Conservation (phyloP, 1,140 invertebrate species). For the Orius insidiosus region DNA sequence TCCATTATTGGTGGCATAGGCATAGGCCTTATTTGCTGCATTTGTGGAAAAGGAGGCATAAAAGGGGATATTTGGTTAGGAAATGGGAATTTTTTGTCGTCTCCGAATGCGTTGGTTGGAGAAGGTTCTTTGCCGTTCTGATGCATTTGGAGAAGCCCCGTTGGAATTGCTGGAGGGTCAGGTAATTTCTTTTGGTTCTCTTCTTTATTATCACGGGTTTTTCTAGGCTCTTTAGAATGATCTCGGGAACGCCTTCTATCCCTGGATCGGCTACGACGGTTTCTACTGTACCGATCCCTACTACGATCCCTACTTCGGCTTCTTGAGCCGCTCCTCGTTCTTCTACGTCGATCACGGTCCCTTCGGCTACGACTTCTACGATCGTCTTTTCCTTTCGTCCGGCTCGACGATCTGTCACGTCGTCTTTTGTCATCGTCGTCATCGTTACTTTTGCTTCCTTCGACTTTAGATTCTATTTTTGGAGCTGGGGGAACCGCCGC, state of each 20-base stretch:
- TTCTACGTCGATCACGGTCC: slow-evolving; percentile 18
- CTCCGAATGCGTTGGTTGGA: neutral
- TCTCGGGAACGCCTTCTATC: slow-evolving; percentile 17
- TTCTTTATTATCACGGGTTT: neutral
- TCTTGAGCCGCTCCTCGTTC: slow-evolving; percentile 4
- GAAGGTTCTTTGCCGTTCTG: slow-evolving; percentile 10
- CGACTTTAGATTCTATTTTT: neutral
- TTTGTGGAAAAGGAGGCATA: no score
- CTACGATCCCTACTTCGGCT: slow-evolving; percentile 24
- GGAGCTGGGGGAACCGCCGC: neutral
- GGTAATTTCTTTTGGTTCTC: slow-evolving; percentile 2
- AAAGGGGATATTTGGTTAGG: no score
- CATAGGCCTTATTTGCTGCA: neutral
- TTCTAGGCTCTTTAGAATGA: slow-evolving; percentile 9
- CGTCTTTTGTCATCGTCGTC: slow-evolving; percentile 10
- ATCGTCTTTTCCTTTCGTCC: slow-evolving; percentile 25
- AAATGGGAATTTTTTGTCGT: neutral
- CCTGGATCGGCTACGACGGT: slow-evolving; percentile 18
- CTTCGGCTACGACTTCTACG: slow-evolving; percentile 30
- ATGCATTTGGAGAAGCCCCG: slow-evolving; percentile 8
- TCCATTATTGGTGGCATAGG: slow-evolving; percentile 3
- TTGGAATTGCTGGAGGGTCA: slow-evolving; percentile 13
- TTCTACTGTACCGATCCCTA: slow-evolving; percentile 20
- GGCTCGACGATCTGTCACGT: slow-evolving; percentile 6
- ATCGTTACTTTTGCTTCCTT: neutral